Evolutionary conservation across 2,113 vertebrate genomes (phyloP).

Genomic region (Misgurnus anguillicaudatus): DNA sequence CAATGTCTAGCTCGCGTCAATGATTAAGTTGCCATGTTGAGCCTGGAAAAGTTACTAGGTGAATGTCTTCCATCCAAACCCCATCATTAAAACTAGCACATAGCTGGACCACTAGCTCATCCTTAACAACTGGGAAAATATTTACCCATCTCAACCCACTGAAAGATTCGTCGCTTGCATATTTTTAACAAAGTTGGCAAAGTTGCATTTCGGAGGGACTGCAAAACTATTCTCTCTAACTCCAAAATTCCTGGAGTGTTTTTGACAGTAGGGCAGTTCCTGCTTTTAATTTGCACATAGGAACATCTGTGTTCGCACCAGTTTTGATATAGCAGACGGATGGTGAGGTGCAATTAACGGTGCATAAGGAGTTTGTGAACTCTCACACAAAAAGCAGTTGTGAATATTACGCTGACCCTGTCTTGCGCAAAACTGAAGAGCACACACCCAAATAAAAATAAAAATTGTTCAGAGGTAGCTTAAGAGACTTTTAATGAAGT

Average conservation of each 20-base stretch:
- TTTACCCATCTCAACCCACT: constrained; percentile 82
- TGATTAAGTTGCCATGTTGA: constrained; percentile 40
- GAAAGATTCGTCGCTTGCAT: constrained; percentile 63
- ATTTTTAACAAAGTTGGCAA: constrained; percentile 31
- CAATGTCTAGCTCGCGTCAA: constrained; percentile 24
- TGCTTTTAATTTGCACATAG: constrained; percentile 26
- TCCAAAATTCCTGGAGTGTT: not conserved
- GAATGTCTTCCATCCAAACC: constrained; percentile 63
- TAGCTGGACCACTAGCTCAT: constrained; percentile 78
- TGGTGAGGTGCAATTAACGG: constrained; percentile 14
- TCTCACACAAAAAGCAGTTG: constrained; percentile 33
- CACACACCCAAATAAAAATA: not conserved
- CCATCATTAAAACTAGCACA: constrained; percentile 78
- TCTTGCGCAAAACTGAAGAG: not conserved
- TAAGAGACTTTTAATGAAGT: too few relatives aligned
- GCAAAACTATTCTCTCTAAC: constrained; percentile 22
- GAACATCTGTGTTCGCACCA: constrained; percentile 42
- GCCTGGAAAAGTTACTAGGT: constrained; percentile 78
- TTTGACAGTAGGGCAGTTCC: constrained; percentile 30
- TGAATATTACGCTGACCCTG: not conserved
- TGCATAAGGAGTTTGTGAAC: constrained; percentile 35
- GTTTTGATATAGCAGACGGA: constrained; percentile 16
- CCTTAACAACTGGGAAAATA: constrained; percentile 91
- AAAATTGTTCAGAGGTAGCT: too few relatives aligned
- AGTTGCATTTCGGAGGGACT: not conserved